Evolutionary conservation across 2,113 vertebrate genomes (phyloP), one percentile per base, ranked within the genome.

Genomic region (Eulemur macaco): DNA sequence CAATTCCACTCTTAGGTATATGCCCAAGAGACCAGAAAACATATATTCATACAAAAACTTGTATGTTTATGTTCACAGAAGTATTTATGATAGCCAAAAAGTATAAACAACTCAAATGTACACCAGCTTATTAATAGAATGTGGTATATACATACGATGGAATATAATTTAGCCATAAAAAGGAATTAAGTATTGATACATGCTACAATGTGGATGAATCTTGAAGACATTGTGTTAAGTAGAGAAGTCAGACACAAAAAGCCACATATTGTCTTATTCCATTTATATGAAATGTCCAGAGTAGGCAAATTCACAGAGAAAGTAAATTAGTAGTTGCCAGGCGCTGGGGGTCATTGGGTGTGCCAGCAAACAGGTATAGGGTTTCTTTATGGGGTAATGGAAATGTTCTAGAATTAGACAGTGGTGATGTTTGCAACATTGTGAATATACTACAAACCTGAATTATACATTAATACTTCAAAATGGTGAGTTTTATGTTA

Each of bases 121-220:
- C 45, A 94, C 68, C 47, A 94, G 25, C 8, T 37, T 21, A 42
- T 17, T 37, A 94, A 73, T n/a, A 73, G 54, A 92, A 91, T 3
- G 42, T 52, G 31, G 13, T 4, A 39, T 50, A 58, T 1, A 14
- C 4, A 54, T 18, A 83, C 17, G 39, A 54, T 56, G 34, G 80
- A 66, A 45, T 63, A 93, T 42, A 56, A 74, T 34, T 91, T 73
- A 58, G 45, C 34, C 31, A 71, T 60, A 96, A 91, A 85, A 95
- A 73, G 27, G 60, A 85, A 69, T 56, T 8, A 92, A 80, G 18
- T 25, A 63, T 8, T 63, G 58, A 94, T 34, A 34, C 9, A 58
- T 5, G 8, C 54, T 50, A 50, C 18, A 71, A 82, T 37, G 31
- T 7, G 9, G 39, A 71, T 86, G 54, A 39, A 45, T 52, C 45